Percentiles rank a stretch among this genome's conserved stretches.
Evolutionary conservation across 2,888 invertebrate genomes (phyloP).

Genomic region (Philhelius pedissequus): DNA sequence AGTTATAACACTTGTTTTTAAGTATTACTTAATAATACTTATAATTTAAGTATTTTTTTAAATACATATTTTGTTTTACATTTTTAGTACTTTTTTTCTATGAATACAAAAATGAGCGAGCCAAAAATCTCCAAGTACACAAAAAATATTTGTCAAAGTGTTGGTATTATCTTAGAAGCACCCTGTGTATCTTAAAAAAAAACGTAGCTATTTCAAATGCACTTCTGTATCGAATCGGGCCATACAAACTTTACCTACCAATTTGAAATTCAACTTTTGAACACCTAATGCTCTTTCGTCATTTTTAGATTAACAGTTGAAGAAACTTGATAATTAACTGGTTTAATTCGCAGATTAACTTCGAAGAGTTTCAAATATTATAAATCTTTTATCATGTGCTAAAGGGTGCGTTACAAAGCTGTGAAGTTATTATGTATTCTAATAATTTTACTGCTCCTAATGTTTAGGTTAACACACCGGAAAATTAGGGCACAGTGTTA

Average conservation of each 20-base stretch:
- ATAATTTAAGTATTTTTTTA: too few relatives aligned
- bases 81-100: too few relatives aligned
- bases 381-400: not conserved
- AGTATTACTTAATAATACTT: too few relatives aligned
- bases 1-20: too few relatives aligned
- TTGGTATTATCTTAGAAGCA: too few relatives aligned
- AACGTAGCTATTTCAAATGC: not conserved
- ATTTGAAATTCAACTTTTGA: not conserved
- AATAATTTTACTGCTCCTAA: slow-evolving; percentile 13
- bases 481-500: slow-evolving; percentile 45
- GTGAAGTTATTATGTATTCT: not conserved
- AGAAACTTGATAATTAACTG: slow-evolving; percentile 51
- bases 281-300: not conserved
- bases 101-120: too few relatives aligned
- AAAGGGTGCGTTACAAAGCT: slow-evolving; percentile 21
- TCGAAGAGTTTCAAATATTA: not conserved
- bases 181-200: too few relatives aligned
- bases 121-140: too few relatives aligned
- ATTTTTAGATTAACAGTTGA: not conserved
- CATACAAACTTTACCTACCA: slow-evolving; percentile 21
- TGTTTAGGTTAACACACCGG: slow-evolving; percentile 33
- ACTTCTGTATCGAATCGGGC: not conserved
- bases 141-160: too few relatives aligned
- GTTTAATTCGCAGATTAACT: slow-evolving; percentile 28
- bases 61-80: too few relatives aligned